A percentile compares a stretch with the other conserved stretches of the same genome.
These are phyloP conservation scores for Lomographa bimaculata DNA, from an alignment of 2,888 invertebrate species.

Conservation along the genomic window DNA sequence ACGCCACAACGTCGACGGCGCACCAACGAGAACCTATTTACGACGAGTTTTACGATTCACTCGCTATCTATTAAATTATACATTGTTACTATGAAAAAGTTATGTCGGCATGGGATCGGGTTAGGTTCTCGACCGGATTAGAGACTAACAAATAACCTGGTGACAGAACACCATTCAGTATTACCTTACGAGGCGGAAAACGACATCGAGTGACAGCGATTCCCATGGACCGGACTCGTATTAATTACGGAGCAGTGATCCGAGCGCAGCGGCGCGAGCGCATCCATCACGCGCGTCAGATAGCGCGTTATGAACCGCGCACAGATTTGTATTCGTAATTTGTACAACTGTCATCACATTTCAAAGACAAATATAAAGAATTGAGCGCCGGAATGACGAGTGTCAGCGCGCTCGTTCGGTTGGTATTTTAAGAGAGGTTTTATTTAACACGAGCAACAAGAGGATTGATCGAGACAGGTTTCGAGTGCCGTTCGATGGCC, in stretches of 20 bases:
- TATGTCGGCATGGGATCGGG: slow-evolving; percentile 20
- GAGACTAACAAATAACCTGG: slow-evolving; percentile 56
- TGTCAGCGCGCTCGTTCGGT: slow-evolving; percentile 74
- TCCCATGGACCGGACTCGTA: slow-evolving; percentile 69
- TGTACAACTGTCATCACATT: slow-evolving; percentile 84
- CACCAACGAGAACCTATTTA: slow-evolving; percentile 66
- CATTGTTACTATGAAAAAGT: slow-evolving; percentile 29
- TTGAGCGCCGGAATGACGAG: slow-evolving; percentile 81
- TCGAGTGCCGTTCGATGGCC: slow-evolving; percentile 76
- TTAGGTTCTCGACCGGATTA: slow-evolving; percentile 52
- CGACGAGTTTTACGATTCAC: slow-evolving; percentile 75
- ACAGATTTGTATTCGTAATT: slow-evolving; percentile 82
- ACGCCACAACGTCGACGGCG: slow-evolving; percentile 51
- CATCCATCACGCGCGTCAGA: slow-evolving; percentile 78
- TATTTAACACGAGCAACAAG: slow-evolving; percentile 82
- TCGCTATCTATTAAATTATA: slow-evolving; percentile 75
- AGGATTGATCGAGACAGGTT: slow-evolving; percentile 83
- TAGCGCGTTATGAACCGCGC: slow-evolving; percentile 78
- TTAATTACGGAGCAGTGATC: slow-evolving; percentile 78
- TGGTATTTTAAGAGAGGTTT: slow-evolving; percentile 81
- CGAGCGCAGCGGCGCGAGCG: slow-evolving; percentile 56
- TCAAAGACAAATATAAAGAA: slow-evolving; percentile 84
- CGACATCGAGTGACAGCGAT: slow-evolving; percentile 71
- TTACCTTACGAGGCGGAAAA: slow-evolving; percentile 68
- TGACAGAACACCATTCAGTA: slow-evolving; percentile 64